A percentile compares a stretch with the other conserved stretches of the same genome.
Evolutionary conservation across 2,113 vertebrate species (phyloP).

Genomic region (Oreochromis spilurus): DNA sequence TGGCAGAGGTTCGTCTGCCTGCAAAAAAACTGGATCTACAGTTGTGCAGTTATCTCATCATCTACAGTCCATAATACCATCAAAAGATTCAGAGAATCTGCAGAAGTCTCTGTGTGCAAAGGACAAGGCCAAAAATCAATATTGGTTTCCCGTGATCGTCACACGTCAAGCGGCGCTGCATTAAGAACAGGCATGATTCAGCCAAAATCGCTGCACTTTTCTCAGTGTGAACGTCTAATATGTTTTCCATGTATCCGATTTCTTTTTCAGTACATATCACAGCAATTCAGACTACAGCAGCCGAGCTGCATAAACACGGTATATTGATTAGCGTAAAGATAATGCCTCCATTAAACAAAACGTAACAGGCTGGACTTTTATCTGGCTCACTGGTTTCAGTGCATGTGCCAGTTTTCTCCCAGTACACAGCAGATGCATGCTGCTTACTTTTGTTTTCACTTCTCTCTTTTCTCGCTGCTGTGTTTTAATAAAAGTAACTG

Average conservation of each 20-base stretch:
- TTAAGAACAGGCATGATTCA: neutral
- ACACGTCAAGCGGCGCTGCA: rapidly evolving
- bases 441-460: neutral
- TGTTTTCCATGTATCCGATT: neutral
- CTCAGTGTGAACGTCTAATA: neutral
- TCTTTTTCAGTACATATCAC: neutral
- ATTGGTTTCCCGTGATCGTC: neutral
- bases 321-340: neutral
- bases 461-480: neutral
- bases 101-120: neutral
- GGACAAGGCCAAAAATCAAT: neutral
- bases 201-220: neutral
- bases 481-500: neutral
- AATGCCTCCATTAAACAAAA: neutral
- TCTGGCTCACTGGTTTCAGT: neutral
- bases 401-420: neutral
- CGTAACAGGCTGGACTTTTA: neutral
- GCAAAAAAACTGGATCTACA: neutral
- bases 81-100: neutral
- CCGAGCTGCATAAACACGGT: neutral
- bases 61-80: neutral
- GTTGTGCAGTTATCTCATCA: neutral
- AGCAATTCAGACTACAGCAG: neutral
- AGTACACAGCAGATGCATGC: neutral
- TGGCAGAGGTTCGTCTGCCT: neutral